A percentile compares a stretch with the other conserved stretches of the same genome.
phyloP scores from a whole-genome alignment of 2,113 vertebrate species.

The Thymallus thymallus region DNA sequence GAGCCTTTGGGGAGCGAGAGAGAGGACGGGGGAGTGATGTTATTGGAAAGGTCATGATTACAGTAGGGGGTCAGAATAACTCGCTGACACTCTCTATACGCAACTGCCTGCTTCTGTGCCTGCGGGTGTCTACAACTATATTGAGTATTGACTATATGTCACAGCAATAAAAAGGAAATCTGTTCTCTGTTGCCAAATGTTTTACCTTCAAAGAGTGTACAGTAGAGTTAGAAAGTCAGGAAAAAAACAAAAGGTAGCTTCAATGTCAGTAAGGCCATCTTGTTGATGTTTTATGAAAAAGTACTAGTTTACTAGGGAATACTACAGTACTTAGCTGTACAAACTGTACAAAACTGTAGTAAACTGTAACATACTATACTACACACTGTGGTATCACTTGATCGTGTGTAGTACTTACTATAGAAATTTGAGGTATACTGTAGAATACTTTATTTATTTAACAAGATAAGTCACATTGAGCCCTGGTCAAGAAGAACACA shows the following conservation, averaged over 20 bases:
- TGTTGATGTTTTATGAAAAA: conserved; percentile 47
- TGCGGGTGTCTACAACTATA: conserved; percentile 75
- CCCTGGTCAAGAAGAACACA: no score
- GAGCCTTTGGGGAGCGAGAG: conserved; percentile 63
- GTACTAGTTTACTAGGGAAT: no score
- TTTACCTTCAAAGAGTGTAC: conserved; percentile 58
- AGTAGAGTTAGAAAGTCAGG: conserved; percentile 71
- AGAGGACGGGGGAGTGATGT: conserved; percentile 68
- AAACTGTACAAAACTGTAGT: no score
- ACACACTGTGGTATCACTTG: no score
- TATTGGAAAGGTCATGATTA: conserved; percentile 80
- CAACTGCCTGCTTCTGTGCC: conserved; percentile 70
- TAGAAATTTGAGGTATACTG: no score
- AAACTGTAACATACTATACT: no score
- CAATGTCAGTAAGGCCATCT: conserved; percentile 63
- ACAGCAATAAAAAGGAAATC: conserved; percentile 76
- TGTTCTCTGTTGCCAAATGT: conserved; percentile 68
- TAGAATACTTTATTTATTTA: no score
- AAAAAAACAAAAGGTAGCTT: conserved; percentile 66
- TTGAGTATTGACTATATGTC: conserved; percentile 81
- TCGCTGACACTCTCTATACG: conserved; percentile 74
- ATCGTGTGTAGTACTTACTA: no score
- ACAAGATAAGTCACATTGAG: no score
- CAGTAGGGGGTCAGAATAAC: conserved; percentile 78
- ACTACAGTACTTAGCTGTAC: no score